Evolutionary conservation across 2,113 vertebrate species (phyloP).

Genomic region (Trematocara variabile): DNA sequence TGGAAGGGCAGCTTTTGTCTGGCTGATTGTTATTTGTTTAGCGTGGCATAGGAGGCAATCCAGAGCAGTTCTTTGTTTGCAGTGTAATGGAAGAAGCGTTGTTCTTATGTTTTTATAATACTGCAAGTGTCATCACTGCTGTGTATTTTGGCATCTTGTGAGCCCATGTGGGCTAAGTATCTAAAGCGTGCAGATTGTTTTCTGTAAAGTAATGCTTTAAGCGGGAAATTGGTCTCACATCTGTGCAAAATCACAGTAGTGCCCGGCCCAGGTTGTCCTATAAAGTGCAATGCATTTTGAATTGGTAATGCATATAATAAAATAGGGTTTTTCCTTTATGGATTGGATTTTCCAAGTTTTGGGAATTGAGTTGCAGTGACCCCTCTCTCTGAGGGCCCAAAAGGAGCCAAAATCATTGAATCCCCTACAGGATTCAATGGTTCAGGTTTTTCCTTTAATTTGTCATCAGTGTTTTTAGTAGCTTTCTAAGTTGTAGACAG

Average conservation of each 20-base stretch:
- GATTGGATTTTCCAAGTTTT: neutral
- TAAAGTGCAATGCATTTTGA: neutral
- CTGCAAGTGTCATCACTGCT: neutral
- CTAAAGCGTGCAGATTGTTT: neutral
- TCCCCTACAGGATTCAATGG: neutral
- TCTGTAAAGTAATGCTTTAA: neutral
- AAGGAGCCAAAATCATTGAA: neutral
- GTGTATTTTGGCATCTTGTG: neutral
- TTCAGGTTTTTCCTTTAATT: neutral
- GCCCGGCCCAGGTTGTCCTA: fast-evolving
- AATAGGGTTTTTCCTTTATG: neutral
- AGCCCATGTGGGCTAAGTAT: neutral
- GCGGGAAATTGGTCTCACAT: neutral
- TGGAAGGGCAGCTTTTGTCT: neutral
- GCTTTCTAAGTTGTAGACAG: neutral
- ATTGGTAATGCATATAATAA: neutral
- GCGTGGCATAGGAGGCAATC: neutral
- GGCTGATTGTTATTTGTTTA: neutral
- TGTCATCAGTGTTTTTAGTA: neutral
- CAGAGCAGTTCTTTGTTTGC: neutral
- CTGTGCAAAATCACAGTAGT: neutral
- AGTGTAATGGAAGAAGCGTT: neutral
- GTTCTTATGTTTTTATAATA: neutral
- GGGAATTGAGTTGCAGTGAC: neutral
- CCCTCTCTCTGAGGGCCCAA: no score